A percentile compares a stretch with the other conserved stretches of the same genome.
Evolutionary conservation across 2,888 invertebrate genomes (phyloP).

Genomic region (Chrysotoxum bicinctum): DNA sequence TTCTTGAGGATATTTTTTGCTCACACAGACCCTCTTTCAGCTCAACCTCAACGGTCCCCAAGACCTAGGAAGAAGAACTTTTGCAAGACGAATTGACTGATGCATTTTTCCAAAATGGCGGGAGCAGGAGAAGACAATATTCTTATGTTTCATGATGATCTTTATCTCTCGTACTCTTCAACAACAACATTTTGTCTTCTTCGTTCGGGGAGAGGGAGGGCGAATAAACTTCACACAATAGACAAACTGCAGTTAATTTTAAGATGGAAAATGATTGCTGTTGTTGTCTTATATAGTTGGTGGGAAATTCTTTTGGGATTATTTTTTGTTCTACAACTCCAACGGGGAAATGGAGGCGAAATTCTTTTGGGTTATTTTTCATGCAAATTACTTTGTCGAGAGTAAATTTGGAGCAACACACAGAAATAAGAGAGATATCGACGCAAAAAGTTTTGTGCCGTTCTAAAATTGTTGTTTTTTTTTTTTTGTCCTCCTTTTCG

Average conservation of each 20-base stretch:
- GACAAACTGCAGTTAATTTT: conserved; percentile 71
- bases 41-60: background rate
- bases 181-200: background rate
- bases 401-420: conserved; percentile 61
- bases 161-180: conserved; percentile 39
- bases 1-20: conserved; percentile 43
- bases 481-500: background rate
- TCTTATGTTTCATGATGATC: conserved; percentile 63
- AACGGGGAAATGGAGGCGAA: background rate
- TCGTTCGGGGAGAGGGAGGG: background rate
- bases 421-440: conserved; percentile 36
- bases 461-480: background rate
- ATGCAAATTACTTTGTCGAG: conserved; percentile 64
- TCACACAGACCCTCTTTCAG: background rate
- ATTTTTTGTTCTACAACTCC: conserved; percentile 14
- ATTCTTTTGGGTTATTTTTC: conserved; percentile 57
- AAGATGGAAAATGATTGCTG: conserved; percentile 63
- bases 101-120: conserved; percentile 55
- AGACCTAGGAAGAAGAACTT: conserved; percentile 22
- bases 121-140: conserved; percentile 9
- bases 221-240: conserved; percentile 35
- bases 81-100: conserved; percentile 67
- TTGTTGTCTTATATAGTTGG: conserved; percentile 42
- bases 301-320: conserved; percentile 39
- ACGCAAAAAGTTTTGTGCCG: conserved; percentile 39